Base-by-base conservation (phyloP, 2,113 vertebrate genomes). In the Podarcis muralis region DNA sequence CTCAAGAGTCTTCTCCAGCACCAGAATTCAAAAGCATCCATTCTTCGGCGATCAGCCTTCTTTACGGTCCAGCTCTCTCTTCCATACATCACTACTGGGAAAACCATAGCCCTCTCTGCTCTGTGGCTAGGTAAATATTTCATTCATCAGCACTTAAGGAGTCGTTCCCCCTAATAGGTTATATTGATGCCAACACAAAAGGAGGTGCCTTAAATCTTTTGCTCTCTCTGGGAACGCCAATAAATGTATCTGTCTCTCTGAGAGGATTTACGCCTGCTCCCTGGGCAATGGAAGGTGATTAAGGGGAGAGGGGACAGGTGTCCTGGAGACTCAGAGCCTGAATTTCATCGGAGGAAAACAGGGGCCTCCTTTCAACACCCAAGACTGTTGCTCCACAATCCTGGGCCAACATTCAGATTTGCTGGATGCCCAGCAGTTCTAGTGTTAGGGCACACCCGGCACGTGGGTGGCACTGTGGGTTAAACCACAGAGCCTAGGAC, bases 81-180 rank as follows among this genome's bases (percentile, higher is more conserved):
- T 43, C 40, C 40, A 43, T 43, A 43, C 40, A 43, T 43, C 35
- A 43, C 40, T 43, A 43, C 40, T 43, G 40, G 40, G 40, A 43
- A 43, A 43, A 43, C 40, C 40, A 43, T 43, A 43, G 40, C 25
- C 9, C 43, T 6, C 86, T 32, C 62, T 69, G 3, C 16, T 2
- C 3, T 2, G 6, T 7, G 72, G 4, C 87, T 3, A 18, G 40
- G 3, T 81, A 6, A 95, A 91, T 91, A 88, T 87, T 89, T 90
- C 20, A 93, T 48, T 6, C 76, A 25, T 22, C 68, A 1, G 9
- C 65, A 0, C 84, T 91, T 87, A 2, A 66, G 71, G 0, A 78
- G 66, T 59, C 25, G 23, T 59, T 81, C 18, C 84, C 48, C 0
- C 27, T 83, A 71, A 89, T 12, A 30, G 89, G 59, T 81, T 2